phyloP scores from a whole-genome alignment of 1,140 invertebrate species.

The Xylocopa sonorina region DNA sequence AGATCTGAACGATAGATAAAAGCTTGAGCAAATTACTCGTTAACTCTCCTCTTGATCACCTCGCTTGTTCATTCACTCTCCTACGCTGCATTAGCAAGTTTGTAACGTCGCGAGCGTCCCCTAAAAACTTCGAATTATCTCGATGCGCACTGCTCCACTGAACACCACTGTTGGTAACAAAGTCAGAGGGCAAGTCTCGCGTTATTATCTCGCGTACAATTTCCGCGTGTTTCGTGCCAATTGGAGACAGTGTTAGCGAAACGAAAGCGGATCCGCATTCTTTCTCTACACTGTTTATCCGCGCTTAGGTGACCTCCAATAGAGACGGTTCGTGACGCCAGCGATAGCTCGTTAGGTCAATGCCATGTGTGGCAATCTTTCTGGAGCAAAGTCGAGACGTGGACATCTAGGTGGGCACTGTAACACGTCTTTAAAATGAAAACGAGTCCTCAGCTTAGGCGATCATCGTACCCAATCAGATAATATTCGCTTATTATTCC shows the following conservation, averaged over 20 bases:
- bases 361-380: conserved; percentile 1
- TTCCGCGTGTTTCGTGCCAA: neutral
- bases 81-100: too few species aligned
- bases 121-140: too few species aligned
- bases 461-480: conserved; percentile 15
- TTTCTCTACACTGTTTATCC: neutral
- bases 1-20: too few species aligned
- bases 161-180: too few species aligned
- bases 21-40: too few species aligned
- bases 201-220: too few species aligned
- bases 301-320: neutral
- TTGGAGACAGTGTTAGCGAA: neutral
- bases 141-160: too few species aligned
- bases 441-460: neutral
- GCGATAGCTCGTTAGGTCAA: conserved; percentile 35
- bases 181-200: too few species aligned
- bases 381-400: conserved; percentile 2
- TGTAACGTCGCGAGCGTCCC: too few species aligned
- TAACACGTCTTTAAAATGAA: conserved; percentile 8
- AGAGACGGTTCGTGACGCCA: conserved; percentile 11
- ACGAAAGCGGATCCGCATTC: neutral
- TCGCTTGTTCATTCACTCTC: too few species aligned
- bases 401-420: neutral
- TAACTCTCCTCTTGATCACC: too few species aligned
- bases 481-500: conserved; percentile 14